Conservation (phyloP, 2,888 invertebrate genomes). For the Anticlea derivata region DNA sequence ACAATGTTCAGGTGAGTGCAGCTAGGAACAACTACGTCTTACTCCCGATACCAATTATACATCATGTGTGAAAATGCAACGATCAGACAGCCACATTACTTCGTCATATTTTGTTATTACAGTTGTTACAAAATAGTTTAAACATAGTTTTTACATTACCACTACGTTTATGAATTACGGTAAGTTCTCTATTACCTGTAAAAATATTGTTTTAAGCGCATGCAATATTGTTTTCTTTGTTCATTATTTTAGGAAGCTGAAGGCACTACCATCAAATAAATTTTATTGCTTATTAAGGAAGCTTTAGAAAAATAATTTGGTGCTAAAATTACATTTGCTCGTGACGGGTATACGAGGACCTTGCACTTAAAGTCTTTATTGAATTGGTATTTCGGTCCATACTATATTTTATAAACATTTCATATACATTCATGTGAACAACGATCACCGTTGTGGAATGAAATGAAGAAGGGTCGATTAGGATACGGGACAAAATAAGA, state of each 20-base stretch:
- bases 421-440: conserved; percentile 55
- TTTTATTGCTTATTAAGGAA: conserved; percentile 76
- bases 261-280: conserved; percentile 81
- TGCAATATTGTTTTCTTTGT: conserved; percentile 69
- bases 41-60: conserved; percentile 56
- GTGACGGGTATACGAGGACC: conserved; percentile 62
- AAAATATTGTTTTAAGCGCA: conserved; percentile 81
- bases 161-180: conserved; percentile 77
- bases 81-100: conserved; percentile 76
- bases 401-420: conserved; percentile 48
- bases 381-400: conserved; percentile 45
- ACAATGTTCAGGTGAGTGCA: conserved; percentile 61
- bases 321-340: conserved; percentile 66
- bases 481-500: conserved; percentile 36
- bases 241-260: conserved; percentile 75
- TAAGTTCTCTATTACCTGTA: conserved; percentile 79
- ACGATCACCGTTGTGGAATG: conserved; percentile 62
- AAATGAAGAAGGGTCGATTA: conserved; percentile 42
- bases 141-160: conserved; percentile 71
- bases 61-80: conserved; percentile 78
- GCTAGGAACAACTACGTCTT: conserved; percentile 77
- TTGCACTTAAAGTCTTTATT: conserved; percentile 57
- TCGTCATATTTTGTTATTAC: conserved; percentile 40
- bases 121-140: conserved; percentile 75
- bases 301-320: conserved; percentile 78